Percentiles rank a stretch among this genome's conserved stretches.
Conservation (phyloP, 2,113 vertebrate genomes). For the Phaetusa simplex region DNA sequence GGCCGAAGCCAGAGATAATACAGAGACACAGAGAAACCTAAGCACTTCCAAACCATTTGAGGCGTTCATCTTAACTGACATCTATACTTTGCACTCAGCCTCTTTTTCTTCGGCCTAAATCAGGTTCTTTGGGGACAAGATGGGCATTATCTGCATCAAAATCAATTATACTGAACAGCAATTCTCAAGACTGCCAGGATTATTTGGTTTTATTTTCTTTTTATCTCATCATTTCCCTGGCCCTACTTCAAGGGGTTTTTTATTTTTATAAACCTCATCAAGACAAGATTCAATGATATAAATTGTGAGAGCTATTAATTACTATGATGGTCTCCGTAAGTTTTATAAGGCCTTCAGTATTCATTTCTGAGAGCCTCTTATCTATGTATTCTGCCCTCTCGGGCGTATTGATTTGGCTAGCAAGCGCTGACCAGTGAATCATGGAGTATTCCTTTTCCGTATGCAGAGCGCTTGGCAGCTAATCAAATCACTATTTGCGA, state of each 20-base stretch:
- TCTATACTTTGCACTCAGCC: neutral
- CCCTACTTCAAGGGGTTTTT: neutral
- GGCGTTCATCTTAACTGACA: neutral
- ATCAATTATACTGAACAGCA: neutral
- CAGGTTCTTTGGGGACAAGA: neutral
- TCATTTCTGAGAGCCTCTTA: neutral
- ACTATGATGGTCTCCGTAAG: neutral
- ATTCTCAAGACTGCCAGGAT: neutral
- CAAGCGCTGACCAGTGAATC: neutral
- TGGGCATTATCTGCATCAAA: neutral
- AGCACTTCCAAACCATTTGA: neutral
- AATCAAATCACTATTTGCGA: conserved; percentile 13
- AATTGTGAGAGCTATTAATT: conserved; percentile 22
- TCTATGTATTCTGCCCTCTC: neutral
- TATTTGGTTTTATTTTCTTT: neutral
- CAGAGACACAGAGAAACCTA: neutral
- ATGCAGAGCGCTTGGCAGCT: neutral
- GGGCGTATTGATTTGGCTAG: neutral
- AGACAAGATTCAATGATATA: neutral
- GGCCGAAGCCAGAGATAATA: neutral
- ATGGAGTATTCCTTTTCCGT: neutral
- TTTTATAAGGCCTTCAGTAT: neutral
- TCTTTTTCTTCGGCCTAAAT: neutral
- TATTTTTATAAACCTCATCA: neutral
- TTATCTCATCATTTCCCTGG: neutral